Conservation (phyloP, 2,113 vertebrate genomes). For the Mixornis gularis region DNA sequence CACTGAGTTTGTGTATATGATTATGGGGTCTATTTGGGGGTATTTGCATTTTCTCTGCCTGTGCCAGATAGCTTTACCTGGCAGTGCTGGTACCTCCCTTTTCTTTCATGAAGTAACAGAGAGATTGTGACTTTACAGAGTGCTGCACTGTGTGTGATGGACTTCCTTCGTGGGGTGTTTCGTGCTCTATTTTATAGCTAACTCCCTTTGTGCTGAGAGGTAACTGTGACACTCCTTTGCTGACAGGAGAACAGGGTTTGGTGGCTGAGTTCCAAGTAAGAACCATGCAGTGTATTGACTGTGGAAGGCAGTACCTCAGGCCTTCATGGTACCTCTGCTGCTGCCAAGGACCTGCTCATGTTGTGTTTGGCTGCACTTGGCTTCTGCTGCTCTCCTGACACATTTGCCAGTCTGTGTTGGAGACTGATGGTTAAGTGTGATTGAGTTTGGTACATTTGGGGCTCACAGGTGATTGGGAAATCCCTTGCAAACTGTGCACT, state of each 20-base stretch:
- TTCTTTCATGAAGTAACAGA: background rate
- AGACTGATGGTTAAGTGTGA: background rate
- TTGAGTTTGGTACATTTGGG: background rate
- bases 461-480: background rate
- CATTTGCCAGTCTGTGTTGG: background rate
- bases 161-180: accelerated
- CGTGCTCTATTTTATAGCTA: background rate
- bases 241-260: background rate
- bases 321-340: background rate
- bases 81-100: background rate
- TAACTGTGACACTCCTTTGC: background rate
- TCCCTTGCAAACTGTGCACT: background rate
- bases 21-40: background rate
- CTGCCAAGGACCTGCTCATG: background rate
- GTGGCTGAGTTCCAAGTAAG: background rate
- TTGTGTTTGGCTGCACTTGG: accelerated
- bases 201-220: background rate
- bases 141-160: too few relatives aligned
- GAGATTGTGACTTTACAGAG: background rate
- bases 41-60: background rate
- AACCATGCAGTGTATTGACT: accelerated
- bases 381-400: background rate
- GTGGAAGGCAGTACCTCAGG: background rate
- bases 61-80: background rate
- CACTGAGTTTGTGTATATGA: background rate